A percentile compares a stretch with the other conserved stretches of the same genome.
These are phyloP conservation scores for Hymenopus coronatus DNA, from an alignment of 2,888 invertebrate genomes.

Conservation along the genomic window DNA sequence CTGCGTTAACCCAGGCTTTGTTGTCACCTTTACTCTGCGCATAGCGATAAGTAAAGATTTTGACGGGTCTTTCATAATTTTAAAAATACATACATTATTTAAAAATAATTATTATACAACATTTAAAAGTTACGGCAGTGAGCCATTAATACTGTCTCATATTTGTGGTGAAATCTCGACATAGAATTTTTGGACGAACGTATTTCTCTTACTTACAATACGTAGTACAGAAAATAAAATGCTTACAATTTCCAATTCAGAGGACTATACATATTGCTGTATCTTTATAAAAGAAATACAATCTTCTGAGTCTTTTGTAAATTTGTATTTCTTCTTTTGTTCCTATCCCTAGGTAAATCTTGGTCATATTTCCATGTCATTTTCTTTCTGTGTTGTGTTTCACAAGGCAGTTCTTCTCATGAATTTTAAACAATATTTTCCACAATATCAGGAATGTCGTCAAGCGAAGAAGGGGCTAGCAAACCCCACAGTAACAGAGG, in stretches of 20 bases:
- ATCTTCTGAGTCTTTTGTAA: not conserved
- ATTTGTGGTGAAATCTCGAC: too few species aligned
- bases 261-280: not conserved
- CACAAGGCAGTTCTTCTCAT: constrained; percentile 6
- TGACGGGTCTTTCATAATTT: too few species aligned
- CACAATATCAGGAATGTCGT: not conserved
- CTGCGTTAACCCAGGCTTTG: too few species aligned
- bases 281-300: not conserved
- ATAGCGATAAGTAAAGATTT: too few species aligned
- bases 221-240: not conserved
- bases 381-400: not conserved
- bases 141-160: too few species aligned
- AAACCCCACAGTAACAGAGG: not conserved
- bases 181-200: too few species aligned
- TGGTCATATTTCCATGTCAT: constrained; percentile 18
- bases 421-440: constrained; percentile 31
- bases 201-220: too few species aligned
- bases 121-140: too few species aligned
- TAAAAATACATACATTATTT: too few species aligned
- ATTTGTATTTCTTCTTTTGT: not conserved
- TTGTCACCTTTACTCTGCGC: too few species aligned
- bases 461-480: not conserved
- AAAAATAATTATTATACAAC: too few species aligned
- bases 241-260: not conserved
- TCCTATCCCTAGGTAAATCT: constrained; percentile 14